These are phyloP conservation scores for Chrysomallon squamiferum DNA, from an alignment of 1,140 invertebrate species.

Conservation along the genomic window DNA sequence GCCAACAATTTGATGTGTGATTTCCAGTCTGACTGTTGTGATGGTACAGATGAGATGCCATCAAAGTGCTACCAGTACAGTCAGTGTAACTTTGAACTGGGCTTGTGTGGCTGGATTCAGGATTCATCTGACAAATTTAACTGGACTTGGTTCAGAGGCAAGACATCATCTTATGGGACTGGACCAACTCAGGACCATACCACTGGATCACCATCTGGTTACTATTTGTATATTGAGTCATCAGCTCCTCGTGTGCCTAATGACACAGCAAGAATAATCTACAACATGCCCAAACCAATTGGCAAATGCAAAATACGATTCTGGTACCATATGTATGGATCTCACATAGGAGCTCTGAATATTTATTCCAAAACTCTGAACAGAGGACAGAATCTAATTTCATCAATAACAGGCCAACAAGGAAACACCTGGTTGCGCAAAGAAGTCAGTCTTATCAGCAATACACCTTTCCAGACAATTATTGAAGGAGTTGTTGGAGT, in stretches of 20 bases:
- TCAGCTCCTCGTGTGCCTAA: slow-evolving; percentile 70
- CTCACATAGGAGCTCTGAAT: slow-evolving; percentile 42
- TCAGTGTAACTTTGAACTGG: slow-evolving; percentile 49
- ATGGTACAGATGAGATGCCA: slow-evolving; percentile 45
- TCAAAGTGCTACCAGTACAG: slow-evolving; percentile 30
- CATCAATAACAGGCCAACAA: slow-evolving; percentile 31
- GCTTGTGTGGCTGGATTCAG: slow-evolving; percentile 50
- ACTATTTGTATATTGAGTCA: slow-evolving; percentile 70
- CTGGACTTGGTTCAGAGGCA: slow-evolving; percentile 45
- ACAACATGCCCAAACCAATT: not conserved
- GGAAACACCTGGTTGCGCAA: slow-evolving; percentile 42
- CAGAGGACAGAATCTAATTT: slow-evolving; percentile 15
- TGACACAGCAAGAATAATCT: slow-evolving; percentile 65
- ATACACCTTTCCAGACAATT: slow-evolving; percentile 40
- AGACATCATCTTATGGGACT: slow-evolving; percentile 37
- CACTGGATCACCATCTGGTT: slow-evolving; percentile 16
- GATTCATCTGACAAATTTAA: slow-evolving; percentile 48
- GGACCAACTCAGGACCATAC: slow-evolving; percentile 55
- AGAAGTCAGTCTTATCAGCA: slow-evolving; percentile 24
- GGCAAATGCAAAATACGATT: slow-evolving; percentile 63
- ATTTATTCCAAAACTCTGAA: slow-evolving; percentile 33
- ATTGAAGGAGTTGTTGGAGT: slow-evolving; percentile 71
- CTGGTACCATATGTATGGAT: slow-evolving; percentile 81
- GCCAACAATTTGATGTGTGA: slow-evolving; percentile 45
- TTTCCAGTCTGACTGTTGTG: slow-evolving; percentile 52